Base-by-base conservation (phyloP, 2,888 invertebrate species). In the Hybos culiciformis region DNA sequence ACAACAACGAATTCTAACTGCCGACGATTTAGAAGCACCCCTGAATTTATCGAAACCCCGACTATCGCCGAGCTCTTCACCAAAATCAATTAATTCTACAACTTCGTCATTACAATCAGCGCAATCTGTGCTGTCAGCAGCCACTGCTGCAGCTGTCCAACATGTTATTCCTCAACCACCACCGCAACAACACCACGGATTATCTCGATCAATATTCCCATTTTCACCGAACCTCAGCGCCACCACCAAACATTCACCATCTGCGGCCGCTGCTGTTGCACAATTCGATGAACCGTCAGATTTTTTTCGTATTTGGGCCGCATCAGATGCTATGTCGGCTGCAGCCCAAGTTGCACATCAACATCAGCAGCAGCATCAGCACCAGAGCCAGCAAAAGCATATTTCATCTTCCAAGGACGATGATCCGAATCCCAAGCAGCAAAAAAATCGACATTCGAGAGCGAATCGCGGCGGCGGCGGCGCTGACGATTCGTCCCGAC, bases 21-120 rank as follows among this genome's bases (percentile, higher is more conserved):
- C 20, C n/a, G 21, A 69, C 24, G 82, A 84, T 64, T 78, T 82
- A 0, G 90, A 90, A 61, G 77, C 85, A 2, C 92, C 92, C 2
- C 71, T 93, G 34, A 92, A 92, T 68, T 75, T 92, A 41, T 82
- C 82, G 57, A 92, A 91, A 67, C 91, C 91, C 44, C 83, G 88
- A 42, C 71, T 72, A 12, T 77, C 78, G 4, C 71, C 73, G 2
- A 72, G 71, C 11, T 58, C 60, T 18, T 72, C 77, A 40, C 70
- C 68, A 54, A 67, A 64, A 42, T 67, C 68, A 41, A 17, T 17
- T 11, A 36, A 20, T 20, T 36, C 36, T 20, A 36, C 36, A 61
- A 69, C 38, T 64, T 69, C 12, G 54, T 53, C 23, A 54, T 47
- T 60, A 56, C 49, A 31, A 42, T 29, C 20, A 38, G 23, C 47